These are phyloP conservation scores for Maccullochella peelii DNA, from an alignment of 2,113 vertebrate genomes.

Conservation along the genomic window DNA sequence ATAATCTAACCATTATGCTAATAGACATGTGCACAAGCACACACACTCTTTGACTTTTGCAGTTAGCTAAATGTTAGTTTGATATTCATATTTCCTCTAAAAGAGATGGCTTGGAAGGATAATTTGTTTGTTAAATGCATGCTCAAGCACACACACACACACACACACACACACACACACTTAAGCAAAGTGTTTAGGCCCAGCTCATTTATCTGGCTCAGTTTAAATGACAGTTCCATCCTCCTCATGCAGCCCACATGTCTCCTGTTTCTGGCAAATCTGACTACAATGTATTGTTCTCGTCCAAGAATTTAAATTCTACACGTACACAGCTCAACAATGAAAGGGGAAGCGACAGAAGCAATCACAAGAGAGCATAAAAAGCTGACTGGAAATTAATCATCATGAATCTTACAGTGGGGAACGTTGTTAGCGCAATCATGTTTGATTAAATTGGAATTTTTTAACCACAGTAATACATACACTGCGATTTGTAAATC, in stretches of 20 bases:
- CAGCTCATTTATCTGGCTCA: conserved; percentile 17
- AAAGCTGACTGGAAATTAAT: conserved; percentile 56
- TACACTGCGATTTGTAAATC: conserved; percentile 42
- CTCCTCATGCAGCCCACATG: conserved; percentile 31
- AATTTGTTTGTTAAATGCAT: background rate
- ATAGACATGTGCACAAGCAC: too few species aligned
- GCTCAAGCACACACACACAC: background rate
- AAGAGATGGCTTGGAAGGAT: background rate
- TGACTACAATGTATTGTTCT: conserved; percentile 41
- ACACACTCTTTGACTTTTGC: too few species aligned
- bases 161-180: too few species aligned
- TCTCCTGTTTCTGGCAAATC: conserved; percentile 12
- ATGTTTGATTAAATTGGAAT: conserved; percentile 49
- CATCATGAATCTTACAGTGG: conserved; percentile 31
- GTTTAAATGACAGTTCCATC: conserved; percentile 37
- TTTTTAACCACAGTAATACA: conserved; percentile 33
- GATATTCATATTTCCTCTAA: too few species aligned
- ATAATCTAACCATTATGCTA: too few species aligned
- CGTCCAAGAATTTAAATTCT: conserved; percentile 33
- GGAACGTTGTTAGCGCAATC: conserved; percentile 29
- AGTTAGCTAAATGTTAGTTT: too few species aligned
- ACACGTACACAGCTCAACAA: conserved; percentile 14
- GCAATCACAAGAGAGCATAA: conserved; percentile 8
- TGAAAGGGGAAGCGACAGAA: conserved; percentile 18
- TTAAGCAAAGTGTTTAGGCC: background rate